Percentiles rank a stretch among this genome's conserved stretches.
Conservation (phyloP, 1,140 invertebrate species). For the Diorhabda elongata region DNA sequence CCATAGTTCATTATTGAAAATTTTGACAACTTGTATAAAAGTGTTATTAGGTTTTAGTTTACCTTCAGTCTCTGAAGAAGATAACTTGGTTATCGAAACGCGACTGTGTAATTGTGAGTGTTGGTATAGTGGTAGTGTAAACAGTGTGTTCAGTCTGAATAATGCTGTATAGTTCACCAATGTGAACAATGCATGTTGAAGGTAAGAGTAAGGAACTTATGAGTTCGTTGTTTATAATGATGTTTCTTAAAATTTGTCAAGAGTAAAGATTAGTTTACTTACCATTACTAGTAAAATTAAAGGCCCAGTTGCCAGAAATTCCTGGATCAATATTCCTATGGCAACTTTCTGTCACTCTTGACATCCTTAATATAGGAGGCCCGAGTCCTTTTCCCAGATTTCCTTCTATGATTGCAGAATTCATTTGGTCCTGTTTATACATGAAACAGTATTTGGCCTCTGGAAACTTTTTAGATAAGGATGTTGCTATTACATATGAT, state of each 20-base stretch:
- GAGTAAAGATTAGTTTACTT: slow-evolving; percentile 23
- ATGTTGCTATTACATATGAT: slow-evolving; percentile 61
- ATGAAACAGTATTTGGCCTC: slow-evolving; percentile 54
- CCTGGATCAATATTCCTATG: slow-evolving; percentile 49
- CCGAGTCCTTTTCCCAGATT: slow-evolving; percentile 34
- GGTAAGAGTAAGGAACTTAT: no score
- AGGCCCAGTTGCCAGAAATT: slow-evolving; percentile 49
- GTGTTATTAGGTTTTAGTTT: no score
- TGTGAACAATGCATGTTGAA: neutral
- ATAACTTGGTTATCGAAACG: no score
- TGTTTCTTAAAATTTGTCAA: no score
- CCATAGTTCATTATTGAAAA: no score
- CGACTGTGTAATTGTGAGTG: no score
- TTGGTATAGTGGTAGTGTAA: no score
- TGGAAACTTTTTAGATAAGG: slow-evolving; percentile 45
- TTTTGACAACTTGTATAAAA: no score
- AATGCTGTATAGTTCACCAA: neutral
- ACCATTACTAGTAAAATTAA: slow-evolving; percentile 60
- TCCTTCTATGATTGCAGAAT: slow-evolving; percentile 32
- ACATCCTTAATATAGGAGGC: slow-evolving; percentile 44
- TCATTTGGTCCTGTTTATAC: slow-evolving; percentile 45
- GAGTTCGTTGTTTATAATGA: no score
- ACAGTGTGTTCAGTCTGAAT: no score
- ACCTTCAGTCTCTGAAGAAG: no score
- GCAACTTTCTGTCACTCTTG: slow-evolving; percentile 49